phyloP scores from a whole-genome alignment of 1,140 invertebrate genomes.

The Polypedilum vanderplanki region DNA sequence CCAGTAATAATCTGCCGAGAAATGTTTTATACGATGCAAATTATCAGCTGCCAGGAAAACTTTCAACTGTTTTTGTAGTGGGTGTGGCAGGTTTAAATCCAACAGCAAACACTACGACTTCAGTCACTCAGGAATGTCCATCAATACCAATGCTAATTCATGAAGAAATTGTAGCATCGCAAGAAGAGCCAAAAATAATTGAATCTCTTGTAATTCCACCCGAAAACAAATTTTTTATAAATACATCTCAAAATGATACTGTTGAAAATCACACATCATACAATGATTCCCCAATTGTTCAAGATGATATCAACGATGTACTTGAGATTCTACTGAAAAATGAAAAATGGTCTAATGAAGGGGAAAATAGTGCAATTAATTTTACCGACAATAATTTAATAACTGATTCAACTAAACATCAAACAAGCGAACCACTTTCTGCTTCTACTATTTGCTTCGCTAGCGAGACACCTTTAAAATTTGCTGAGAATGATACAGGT shows the following conservation, averaged over 20 bases:
- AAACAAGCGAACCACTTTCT: background rate
- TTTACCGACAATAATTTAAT: background rate
- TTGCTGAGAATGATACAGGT: background rate
- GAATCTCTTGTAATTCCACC: background rate
- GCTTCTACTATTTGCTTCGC: background rate
- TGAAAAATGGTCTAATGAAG: conserved; percentile 83
- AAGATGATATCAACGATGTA: conserved; percentile 77
- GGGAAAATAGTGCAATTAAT: conserved; percentile 58
- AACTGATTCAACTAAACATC: background rate
- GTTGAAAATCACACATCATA: conserved; percentile 44
- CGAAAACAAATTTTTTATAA: background rate
- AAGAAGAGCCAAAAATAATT: background rate
- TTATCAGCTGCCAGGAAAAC: conserved; percentile 43
- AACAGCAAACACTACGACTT: background rate
- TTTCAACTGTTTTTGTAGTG: conserved; percentile 21
- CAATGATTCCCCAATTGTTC: conserved; percentile 61
- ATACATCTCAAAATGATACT: background rate
- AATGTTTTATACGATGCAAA: conserved; percentile 40
- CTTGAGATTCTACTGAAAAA: conserved; percentile 92
- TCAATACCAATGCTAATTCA: background rate
- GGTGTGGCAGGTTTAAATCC: conserved; percentile 20
- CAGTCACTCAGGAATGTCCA: background rate
- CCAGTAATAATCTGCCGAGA: conserved; percentile 43
- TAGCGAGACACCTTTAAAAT: background rate
- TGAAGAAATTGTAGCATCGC: background rate